These are phyloP conservation scores for Ectemnius lituratus DNA, from an alignment of 2,888 invertebrate species.

Conservation along the genomic window DNA sequence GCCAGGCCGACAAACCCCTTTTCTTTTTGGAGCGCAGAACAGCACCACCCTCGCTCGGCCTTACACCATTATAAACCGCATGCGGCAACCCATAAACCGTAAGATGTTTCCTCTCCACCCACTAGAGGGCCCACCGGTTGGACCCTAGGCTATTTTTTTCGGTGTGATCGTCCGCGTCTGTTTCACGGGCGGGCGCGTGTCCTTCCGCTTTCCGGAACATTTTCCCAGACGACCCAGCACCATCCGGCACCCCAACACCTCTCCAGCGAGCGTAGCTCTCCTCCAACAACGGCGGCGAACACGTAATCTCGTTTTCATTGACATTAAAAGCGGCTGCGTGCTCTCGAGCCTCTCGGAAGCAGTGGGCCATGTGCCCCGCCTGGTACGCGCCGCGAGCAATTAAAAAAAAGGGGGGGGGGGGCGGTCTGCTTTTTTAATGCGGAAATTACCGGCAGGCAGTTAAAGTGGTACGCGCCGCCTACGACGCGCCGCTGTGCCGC, in stretches of 20 bases:
- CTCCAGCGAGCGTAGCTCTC: no score
- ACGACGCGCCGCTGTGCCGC: background rate
- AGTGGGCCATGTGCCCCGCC: conserved; percentile 13
- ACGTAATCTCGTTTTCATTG: conserved; percentile 32
- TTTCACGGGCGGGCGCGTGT: no score
- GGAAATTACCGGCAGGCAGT: background rate
- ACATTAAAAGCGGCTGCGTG: conserved; percentile 16
- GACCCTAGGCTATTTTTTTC: conserved; percentile 36
- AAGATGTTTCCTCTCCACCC: conserved; percentile 37
- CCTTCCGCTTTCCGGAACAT: no score
- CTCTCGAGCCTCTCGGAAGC: conserved; percentile 15
- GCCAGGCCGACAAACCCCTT: background rate
- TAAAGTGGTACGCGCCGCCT: background rate
- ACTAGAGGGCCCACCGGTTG: background rate
- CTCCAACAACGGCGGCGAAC: background rate
- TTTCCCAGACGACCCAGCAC: no score
- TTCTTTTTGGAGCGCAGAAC: background rate
- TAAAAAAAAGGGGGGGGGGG: background rate
- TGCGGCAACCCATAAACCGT: conserved; percentile 40
- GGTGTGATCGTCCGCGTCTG: conserved; percentile 11
- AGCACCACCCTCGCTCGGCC: conserved; percentile 8
- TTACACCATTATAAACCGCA: conserved; percentile 39
- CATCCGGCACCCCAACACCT: no score
- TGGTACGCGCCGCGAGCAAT: conserved; percentile 11
- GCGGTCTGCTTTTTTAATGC: background rate